A percentile compares a stretch with the other conserved stretches of the same genome.
Evolutionary conservation across 2,888 invertebrate species (phyloP).

Genomic region (Thymelicus acteon): DNA sequence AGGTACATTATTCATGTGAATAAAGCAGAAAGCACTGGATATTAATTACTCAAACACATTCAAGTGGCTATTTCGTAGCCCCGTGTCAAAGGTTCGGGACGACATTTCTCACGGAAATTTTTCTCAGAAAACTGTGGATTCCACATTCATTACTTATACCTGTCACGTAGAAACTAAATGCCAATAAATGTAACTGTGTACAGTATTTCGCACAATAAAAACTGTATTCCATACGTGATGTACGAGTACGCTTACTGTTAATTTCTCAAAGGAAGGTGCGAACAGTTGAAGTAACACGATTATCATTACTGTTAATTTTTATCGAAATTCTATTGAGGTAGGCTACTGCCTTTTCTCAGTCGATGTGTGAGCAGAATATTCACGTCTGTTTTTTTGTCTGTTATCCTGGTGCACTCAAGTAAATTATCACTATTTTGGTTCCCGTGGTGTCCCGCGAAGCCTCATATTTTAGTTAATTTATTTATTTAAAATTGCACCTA

Average conservation of each 20-base stretch:
- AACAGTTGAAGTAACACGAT: not conserved
- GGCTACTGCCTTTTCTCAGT: no score
- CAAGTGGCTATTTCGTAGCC: constrained; percentile 54
- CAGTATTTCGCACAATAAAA: constrained; percentile 57
- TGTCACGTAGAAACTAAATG: constrained; percentile 37
- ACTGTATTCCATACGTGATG: constrained; percentile 51
- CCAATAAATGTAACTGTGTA: constrained; percentile 43
- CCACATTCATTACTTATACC: constrained; percentile 28
- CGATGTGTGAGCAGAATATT: no score
- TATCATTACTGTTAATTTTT: constrained; percentile 18
- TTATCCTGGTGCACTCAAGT: no score
- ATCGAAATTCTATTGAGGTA: not conserved
- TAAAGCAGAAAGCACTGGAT: constrained; percentile 38
- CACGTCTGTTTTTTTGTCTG: no score
- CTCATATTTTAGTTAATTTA: no score
- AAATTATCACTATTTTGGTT: no score
- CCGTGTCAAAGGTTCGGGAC: constrained; percentile 67
- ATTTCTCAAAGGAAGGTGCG: constrained; percentile 13
- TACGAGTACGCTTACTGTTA: constrained; percentile 34
- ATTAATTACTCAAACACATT: constrained; percentile 67
- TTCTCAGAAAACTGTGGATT: constrained; percentile 44
- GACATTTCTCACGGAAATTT: constrained; percentile 58
- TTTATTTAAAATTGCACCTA: no score
- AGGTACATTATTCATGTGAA: constrained; percentile 32
- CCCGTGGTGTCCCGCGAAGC: no score